These are phyloP conservation scores for Stenichneumon culpator DNA, from an alignment of 2,888 invertebrate species.

Conservation along the genomic window DNA sequence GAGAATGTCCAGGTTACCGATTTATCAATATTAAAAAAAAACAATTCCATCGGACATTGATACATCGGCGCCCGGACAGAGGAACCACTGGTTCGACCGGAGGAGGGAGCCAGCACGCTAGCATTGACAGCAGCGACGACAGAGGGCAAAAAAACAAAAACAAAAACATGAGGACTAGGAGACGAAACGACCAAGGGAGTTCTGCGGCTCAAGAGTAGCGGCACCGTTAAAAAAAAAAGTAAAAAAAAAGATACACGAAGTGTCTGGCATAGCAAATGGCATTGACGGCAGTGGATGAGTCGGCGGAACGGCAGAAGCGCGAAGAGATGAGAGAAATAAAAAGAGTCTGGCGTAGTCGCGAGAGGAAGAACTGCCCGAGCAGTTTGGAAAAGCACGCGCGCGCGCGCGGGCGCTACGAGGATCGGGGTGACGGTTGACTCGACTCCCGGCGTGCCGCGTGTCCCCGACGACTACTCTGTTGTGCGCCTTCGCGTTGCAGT, in stretches of 20 bases:
- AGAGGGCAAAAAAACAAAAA: slow-evolving; percentile 6
- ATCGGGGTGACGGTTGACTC: slow-evolving; percentile 4
- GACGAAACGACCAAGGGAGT: slow-evolving; percentile 6
- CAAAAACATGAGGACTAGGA: slow-evolving; percentile 6
- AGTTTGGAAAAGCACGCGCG: slow-evolving; percentile 26
- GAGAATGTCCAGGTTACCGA: neutral
- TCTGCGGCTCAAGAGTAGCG: neutral
- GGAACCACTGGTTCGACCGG: neutral
- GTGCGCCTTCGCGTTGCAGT: slow-evolving; percentile 62
- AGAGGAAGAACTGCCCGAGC: slow-evolving; percentile 12
- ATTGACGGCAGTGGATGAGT: slow-evolving; percentile 14
- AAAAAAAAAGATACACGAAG: slow-evolving; percentile 5
- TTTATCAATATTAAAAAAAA: neutral
- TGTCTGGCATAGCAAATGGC: slow-evolving; percentile 16
- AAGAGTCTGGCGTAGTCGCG: slow-evolving; percentile 29
- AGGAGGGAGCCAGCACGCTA: neutral
- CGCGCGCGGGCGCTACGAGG: neutral
- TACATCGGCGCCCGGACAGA: neutral
- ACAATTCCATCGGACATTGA: neutral
- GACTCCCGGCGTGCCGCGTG: neutral
- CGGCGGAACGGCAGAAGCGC: slow-evolving; percentile 7
- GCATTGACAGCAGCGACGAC: slow-evolving; percentile 10
- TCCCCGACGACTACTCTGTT: neutral
- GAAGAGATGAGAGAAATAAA: neutral
- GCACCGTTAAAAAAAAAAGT: neutral